phyloP scores from a whole-genome alignment of 2,797 vertebrate genomes.

The Mormyrus proboscirostris region DNA sequence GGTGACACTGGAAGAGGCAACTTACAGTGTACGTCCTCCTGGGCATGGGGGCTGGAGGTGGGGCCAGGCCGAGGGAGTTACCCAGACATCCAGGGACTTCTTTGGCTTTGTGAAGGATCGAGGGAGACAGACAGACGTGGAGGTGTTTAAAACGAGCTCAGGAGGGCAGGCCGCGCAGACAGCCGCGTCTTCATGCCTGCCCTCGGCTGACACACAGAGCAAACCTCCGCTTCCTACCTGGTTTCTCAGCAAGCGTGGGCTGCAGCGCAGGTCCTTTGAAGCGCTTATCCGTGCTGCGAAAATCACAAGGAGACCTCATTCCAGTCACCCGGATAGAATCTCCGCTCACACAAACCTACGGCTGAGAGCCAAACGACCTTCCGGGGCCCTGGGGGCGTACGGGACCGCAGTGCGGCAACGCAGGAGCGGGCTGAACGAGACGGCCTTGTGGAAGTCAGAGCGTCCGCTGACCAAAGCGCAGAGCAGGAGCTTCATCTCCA shows the following conservation, averaged over 20 bases:
- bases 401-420: neutral
- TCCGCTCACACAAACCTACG: neutral
- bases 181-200: neutral
- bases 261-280: constrained; percentile 69
- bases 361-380: neutral
- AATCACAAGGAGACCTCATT: constrained; percentile 31
- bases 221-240: constrained; percentile 55
- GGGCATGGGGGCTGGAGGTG: constrained; percentile 78
- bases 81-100: constrained; percentile 63
- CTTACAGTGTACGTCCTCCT: constrained; percentile 84
- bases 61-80: constrained; percentile 64
- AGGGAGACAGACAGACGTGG: neutral
- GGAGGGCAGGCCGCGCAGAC: neutral
- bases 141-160: neutral
- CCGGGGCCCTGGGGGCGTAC: neutral
- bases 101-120: constrained; percentile 56
- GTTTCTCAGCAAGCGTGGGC: constrained; percentile 68
- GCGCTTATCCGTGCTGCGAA: constrained; percentile 70
- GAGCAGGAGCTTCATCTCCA: neutral
- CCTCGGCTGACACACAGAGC: neutral
- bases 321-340: constrained; percentile 22
- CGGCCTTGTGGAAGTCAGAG: neutral
- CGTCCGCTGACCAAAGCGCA: neutral
- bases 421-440: neutral
- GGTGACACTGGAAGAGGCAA: constrained; percentile 33